A percentile compares a stretch with the other conserved stretches of the same genome.
Conservation (phyloP, 2,888 invertebrate genomes). For the Vanessa cardui region DNA sequence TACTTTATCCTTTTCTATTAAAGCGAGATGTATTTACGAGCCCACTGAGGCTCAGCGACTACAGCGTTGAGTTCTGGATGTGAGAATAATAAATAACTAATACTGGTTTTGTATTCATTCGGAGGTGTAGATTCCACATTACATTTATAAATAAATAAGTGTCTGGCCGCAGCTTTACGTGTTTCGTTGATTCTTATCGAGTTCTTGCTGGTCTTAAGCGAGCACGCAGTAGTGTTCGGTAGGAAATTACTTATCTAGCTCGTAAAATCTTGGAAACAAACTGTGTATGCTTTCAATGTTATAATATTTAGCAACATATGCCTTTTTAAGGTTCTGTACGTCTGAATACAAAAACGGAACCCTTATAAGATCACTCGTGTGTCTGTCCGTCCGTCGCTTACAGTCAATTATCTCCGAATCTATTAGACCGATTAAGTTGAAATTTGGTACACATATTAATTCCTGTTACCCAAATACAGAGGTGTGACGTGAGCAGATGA, state of each 20-base stretch:
- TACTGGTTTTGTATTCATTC: conserved; percentile 7
- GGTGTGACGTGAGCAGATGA: no score
- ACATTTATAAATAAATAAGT: conserved; percentile 5
- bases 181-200: neutral
- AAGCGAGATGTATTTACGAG: conserved; percentile 19
- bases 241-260: neutral
- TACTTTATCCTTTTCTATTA: conserved; percentile 16
- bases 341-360: no score
- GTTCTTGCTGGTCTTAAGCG: neutral
- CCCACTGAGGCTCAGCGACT: conserved; percentile 3
- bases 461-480: no score
- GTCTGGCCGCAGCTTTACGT: neutral
- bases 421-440: no score
- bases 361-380: no score
- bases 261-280: neutral
- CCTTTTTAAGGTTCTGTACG: no score
- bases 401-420: no score
- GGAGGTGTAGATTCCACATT: neutral
- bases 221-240: neutral
- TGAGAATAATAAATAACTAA: conserved; percentile 14
- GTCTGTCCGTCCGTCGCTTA: no score
- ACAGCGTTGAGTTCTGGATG: neutral
- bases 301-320: no score
- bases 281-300: no score
- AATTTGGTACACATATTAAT: no score